phyloP scores from a whole-genome alignment of 2,113 vertebrate species.

The Bubo scandiacus region DNA sequence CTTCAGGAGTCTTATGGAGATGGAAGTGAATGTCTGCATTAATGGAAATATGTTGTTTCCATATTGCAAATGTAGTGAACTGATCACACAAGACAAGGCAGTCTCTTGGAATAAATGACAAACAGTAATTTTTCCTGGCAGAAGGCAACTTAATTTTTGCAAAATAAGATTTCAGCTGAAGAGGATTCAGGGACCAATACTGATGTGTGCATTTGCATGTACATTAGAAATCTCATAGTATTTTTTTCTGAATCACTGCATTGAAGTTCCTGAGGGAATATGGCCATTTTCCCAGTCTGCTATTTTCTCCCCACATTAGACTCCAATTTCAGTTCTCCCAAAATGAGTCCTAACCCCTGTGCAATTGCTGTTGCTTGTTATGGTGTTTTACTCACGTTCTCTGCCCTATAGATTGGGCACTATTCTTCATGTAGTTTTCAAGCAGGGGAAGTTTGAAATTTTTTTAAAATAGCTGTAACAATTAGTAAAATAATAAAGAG shows the following conservation, averaged over 20 bases:
- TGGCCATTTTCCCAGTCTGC: not conserved
- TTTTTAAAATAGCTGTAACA: not conserved
- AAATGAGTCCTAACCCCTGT: not conserved
- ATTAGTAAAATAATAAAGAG: not conserved
- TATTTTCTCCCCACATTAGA: not conserved
- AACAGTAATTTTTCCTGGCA: constrained; percentile 25
- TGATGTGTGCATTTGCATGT: not conserved
- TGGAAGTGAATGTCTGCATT: constrained; percentile 8
- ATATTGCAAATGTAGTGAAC: not conserved
- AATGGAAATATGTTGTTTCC: not conserved
- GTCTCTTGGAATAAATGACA: constrained; percentile 32
- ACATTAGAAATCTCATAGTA: not conserved
- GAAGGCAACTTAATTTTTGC: constrained; percentile 51
- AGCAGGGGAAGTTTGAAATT: not conserved
- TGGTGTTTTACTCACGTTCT: not conserved
- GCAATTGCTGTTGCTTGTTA: not conserved
- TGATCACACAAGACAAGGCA: constrained; percentile 25
- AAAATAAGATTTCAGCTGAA: constrained; percentile 42
- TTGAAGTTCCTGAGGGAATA: not conserved
- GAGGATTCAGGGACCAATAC: not conserved
- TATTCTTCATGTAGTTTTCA: not conserved
- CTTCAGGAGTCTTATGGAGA: constrained; percentile 16
- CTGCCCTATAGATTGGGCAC: too few relatives aligned
- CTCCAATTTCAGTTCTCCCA: not conserved
- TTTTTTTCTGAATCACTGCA: not conserved